Base-by-base conservation (phyloP, 2,888 invertebrate species). In the Callinectes sapidus region DNA sequence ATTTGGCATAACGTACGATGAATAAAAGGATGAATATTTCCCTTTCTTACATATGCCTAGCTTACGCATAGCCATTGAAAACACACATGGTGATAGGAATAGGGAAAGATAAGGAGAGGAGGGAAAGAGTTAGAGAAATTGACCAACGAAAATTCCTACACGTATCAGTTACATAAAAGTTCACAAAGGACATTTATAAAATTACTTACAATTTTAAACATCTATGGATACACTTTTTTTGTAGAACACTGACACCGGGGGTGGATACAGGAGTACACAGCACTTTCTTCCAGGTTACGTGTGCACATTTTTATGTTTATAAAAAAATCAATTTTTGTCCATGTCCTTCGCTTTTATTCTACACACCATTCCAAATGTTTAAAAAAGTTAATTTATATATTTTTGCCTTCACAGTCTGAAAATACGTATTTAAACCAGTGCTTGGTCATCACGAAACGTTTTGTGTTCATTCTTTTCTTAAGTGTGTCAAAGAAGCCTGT, bases 141-240 rank as follows among this genome's bases (percentile, higher is more conserved):
- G 77, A 90, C 91, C 90, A 92, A 93, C 92, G 86, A 85, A 92
- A 92, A 92, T 86, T 90, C 90, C 87, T 92, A 90, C 87, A 90
- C 90, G 87, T 90, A 85, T 89, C 85, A 90, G 90, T 88, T 93
- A 93, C 92, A 91, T 90, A 93, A 93, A 93, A 93, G 89, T 93
- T 93, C 92, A 93, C 92, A 93, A 93, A 93, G 92, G 93, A 94
- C 94, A 94, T 93, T 94, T 94, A 94, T 92, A 94, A 94, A 94
- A 94, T 91, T 94, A 94, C 93, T 92, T 94, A 91, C 91, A 94
- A 91, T 92, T 94, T 94, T 92, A 94, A 93, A 92, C 92, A 92
- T 93, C 94, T 94, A 94, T 94, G 94, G 94, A 94, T 94, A 94
- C 94, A 94, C 81, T 94, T 89, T 92, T 94, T 93, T 93, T 93